These are phyloP conservation scores for Grammomys surdaster DNA, from an alignment of 2,113 vertebrate species.

Conservation along the genomic window DNA sequence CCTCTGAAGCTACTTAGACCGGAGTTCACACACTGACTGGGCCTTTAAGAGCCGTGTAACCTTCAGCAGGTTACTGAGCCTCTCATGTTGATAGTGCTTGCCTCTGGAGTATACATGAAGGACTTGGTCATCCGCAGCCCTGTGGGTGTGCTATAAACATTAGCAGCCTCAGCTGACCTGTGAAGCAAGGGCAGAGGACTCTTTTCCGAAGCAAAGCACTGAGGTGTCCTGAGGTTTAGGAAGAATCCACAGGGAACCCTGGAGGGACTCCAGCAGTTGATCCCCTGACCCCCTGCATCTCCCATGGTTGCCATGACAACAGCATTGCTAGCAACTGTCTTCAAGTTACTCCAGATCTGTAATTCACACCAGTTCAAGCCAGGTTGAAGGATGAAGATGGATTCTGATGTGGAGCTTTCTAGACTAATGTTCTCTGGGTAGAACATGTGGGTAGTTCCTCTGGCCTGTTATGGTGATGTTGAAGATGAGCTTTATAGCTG, in stretches of 20 bases:
- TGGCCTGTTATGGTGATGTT: background rate
- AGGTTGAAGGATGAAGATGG: background rate
- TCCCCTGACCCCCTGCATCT: background rate
- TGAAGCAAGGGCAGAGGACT: background rate
- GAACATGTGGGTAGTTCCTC: slow-evolving; percentile 15
- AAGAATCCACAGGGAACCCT: background rate
- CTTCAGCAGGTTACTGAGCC: background rate
- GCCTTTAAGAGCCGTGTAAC: background rate
- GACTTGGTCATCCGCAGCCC: background rate
- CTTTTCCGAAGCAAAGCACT: background rate
- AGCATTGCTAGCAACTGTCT: background rate
- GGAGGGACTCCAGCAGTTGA: background rate
- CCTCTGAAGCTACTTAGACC: background rate
- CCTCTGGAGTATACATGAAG: background rate
- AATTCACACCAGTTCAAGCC: background rate
- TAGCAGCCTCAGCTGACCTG: background rate
- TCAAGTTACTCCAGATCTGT: background rate
- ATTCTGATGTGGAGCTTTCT: slow-evolving; percentile 34
- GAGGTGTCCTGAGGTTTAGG: background rate
- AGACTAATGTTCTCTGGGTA: background rate
- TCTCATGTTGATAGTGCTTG: background rate
- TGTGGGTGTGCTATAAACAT: background rate
- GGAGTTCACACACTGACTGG: slow-evolving; percentile 7
- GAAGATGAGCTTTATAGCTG: background rate
- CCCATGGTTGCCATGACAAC: background rate